Percentiles rank a stretch among this genome's conserved stretches.
Evolutionary conservation across 2,888 invertebrate species (phyloP).

Genomic region (Tigriopus californicus): DNA sequence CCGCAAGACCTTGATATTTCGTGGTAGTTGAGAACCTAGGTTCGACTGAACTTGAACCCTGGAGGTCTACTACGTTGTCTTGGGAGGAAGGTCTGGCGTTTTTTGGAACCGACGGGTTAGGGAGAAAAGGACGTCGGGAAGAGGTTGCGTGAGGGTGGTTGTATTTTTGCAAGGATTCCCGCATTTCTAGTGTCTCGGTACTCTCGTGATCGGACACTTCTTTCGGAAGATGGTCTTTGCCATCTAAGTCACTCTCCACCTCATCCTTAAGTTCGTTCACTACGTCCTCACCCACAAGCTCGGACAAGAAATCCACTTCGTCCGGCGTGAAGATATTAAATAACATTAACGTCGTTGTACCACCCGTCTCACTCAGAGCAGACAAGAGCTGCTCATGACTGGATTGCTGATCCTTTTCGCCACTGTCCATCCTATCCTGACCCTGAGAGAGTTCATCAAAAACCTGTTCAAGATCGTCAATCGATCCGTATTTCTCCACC

Average conservation of each 20-base stretch:
- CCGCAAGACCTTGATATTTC: background rate
- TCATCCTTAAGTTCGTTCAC: constrained; percentile 4
- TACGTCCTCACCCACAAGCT: constrained; percentile 7
- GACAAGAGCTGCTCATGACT: background rate
- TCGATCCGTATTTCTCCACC: background rate
- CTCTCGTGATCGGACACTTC: background rate
- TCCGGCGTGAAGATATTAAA: constrained; percentile 12
- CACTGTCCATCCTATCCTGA: background rate
- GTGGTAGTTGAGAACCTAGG: background rate
- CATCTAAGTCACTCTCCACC: background rate
- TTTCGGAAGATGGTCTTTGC: background rate
- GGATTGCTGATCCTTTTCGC: background rate
- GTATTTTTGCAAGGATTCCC: no score
- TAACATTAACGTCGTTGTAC: constrained; percentile 3
- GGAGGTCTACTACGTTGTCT: background rate
- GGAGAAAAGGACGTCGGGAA: background rate
- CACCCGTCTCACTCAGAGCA: background rate
- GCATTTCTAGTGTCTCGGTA: background rate
- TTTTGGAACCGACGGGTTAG: background rate
- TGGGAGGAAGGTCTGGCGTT: constrained; percentile 11
- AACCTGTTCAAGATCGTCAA: background rate
- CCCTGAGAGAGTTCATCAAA: background rate
- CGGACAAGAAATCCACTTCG: constrained; percentile 4
- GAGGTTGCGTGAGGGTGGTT: no score
- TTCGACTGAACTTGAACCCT: constrained; percentile 9